Evolutionary conservation across 2,113 vertebrate genomes (phyloP).

Genomic region (Numenius arquata): DNA sequence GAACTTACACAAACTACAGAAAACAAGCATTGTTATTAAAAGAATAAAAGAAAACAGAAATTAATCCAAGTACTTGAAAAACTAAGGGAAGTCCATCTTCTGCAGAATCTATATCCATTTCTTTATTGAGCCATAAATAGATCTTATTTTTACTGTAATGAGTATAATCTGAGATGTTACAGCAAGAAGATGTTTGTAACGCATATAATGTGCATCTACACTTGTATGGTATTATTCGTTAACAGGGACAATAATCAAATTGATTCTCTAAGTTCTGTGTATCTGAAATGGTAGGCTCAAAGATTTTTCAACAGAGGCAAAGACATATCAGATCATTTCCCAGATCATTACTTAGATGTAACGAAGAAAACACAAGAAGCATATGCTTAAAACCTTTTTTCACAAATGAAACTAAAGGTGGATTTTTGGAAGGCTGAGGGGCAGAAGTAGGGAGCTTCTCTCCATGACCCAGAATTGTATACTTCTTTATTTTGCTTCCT

Average conservation of each 20-base stretch:
- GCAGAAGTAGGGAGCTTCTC: neutral
- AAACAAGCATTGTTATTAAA: neutral
- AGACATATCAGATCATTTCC: neutral
- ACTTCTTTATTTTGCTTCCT: neutral
- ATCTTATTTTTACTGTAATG: neutral
- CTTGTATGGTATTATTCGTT: neutral
- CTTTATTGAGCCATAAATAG: neutral
- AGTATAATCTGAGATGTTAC: neutral
- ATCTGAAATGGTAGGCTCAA: neutral
- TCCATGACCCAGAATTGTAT: neutral
- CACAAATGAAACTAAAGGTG: neutral
- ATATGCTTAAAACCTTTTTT: neutral
- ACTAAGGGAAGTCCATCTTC: neutral
- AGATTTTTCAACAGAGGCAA: neutral
- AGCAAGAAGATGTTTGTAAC: neutral
- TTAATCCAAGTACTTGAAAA: neutral
- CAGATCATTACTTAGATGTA: neutral
- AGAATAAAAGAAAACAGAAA: conserved; percentile 1
- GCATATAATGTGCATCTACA: neutral
- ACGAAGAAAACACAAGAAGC: neutral
- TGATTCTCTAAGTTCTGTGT: neutral
- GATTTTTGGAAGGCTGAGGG: neutral
- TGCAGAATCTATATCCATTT: neutral
- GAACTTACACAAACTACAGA: neutral
- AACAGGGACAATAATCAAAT: neutral